Evolutionary conservation across 2,113 vertebrate species (phyloP), one percentile per base, ranked within the genome.

Genomic region (Perca fluviatilis): DNA sequence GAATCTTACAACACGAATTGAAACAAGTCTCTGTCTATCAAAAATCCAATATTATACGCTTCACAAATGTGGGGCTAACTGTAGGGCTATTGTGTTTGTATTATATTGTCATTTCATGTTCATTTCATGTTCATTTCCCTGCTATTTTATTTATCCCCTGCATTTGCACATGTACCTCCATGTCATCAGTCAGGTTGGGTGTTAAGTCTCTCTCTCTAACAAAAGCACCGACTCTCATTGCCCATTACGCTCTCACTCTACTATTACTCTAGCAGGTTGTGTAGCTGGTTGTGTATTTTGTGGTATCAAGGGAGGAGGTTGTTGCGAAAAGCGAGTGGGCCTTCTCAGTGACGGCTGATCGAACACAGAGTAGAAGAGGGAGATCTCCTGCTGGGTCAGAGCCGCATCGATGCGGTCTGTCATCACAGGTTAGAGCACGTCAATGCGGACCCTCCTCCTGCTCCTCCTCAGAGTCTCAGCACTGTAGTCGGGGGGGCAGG

Each of bases 371-470:
- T 13, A 10, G 62, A 74, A 72, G 57, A 70, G 85, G 71, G 85
- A 66, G 88, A 84, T 86, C 89, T 90, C 91, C 81, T 66, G 89
- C 85, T 88, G 88, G 81, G 80, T 86, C 70, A 83, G 84, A 88
- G 80, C 83, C 11, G 89, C 86, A 87, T 89, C 81, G 64, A 85
- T 88, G 85, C 85, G 1, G 64, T 74, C 85, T 92, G 92, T 91
- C 91, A 90, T 90, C 82, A 5, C 88, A 84, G 90, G 92, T 91
- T 91, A 91, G 83, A 88, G 77, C 65, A 43, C 65, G 66, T 84
- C 69, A 67, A 77, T 67, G 78, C 19, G 61, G 88, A 75, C 69
- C 89, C 77, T 86, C 79, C 86, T 51, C 77, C 83, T 53, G 73
- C 85, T 82, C 79, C 71, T 73, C 82, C 74, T 72, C 66, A 67